Conservation (phyloP, 2,888 invertebrate species). For the Branchellion lobata region DNA sequence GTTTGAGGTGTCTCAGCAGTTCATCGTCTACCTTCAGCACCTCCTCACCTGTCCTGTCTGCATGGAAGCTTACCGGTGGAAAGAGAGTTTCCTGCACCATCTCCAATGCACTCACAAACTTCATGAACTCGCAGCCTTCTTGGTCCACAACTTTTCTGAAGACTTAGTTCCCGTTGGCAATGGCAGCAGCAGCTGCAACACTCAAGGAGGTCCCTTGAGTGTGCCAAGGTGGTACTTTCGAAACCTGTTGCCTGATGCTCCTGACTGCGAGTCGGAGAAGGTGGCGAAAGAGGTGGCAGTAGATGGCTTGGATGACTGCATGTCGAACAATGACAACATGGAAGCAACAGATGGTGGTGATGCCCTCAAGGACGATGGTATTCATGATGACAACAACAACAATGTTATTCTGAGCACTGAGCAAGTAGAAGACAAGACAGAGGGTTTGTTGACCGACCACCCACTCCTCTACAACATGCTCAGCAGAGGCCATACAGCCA, state of each 20-base stretch:
- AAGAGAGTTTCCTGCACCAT: conserved; percentile 36
- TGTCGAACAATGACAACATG: not conserved
- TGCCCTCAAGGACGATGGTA: not conserved
- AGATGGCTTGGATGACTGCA: not conserved
- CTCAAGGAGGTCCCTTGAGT: not conserved
- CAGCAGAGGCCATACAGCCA: not conserved
- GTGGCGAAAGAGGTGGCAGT: not conserved
- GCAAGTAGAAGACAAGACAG: not conserved
- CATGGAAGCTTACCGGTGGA: conserved; percentile 41
- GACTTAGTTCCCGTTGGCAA: too few relatives aligned
- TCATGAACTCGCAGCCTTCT: conserved; percentile 11
- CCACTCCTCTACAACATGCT: not conserved
- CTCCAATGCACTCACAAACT: conserved; percentile 28
- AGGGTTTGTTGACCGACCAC: not conserved
- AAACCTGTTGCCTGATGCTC: conserved; percentile 42
- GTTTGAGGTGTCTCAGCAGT: conserved; percentile 49
- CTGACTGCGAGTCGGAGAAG: conserved; percentile 24
- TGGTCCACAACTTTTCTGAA: conserved; percentile 1
- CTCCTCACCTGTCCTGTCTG: conserved; percentile 45
- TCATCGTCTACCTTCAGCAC: conserved; percentile 40
- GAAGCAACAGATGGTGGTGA: not conserved
- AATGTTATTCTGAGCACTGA: not conserved
- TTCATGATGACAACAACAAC: not conserved
- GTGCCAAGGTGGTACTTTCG: conserved; percentile 30
- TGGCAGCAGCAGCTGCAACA: too few relatives aligned